Evolutionary conservation across 2,113 vertebrate species (phyloP).

Genomic region (Prinia subflava): DNA sequence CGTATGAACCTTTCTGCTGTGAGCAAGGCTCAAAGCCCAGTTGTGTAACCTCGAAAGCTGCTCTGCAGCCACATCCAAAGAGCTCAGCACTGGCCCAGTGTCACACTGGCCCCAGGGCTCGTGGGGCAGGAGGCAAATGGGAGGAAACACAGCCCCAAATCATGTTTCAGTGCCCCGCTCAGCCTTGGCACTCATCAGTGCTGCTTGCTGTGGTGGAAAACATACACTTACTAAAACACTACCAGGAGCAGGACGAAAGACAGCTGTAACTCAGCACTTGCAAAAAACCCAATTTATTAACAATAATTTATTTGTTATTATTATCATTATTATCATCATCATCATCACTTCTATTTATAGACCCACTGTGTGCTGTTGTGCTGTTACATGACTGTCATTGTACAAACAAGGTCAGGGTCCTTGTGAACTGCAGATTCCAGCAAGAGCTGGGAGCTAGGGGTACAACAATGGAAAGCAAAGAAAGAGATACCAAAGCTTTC

Average conservation of each 20-base stretch:
- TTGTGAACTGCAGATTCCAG: not conserved
- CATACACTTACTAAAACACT: not conserved
- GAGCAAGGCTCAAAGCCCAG: not conserved
- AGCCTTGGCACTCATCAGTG: not conserved
- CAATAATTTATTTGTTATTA: not conserved
- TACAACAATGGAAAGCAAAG: not conserved
- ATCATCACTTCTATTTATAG: not conserved
- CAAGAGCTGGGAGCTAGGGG: rapidly evolving
- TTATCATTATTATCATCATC: not conserved
- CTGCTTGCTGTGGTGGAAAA: not conserved
- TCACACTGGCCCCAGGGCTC: rapidly evolving
- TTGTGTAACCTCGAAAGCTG: not conserved
- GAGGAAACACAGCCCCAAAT: not conserved
- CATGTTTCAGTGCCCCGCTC: not conserved
- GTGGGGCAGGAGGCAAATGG: not conserved
- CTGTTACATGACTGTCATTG: not conserved
- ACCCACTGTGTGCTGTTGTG: not conserved
- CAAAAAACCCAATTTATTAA: not conserved
- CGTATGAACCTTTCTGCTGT: rapidly evolving
- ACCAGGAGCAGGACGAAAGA: not conserved
- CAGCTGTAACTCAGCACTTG: not conserved
- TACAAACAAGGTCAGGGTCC: not conserved
- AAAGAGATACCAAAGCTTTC: not conserved
- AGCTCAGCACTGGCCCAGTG: not conserved
- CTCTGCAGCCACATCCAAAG: not conserved